Evolutionary conservation across 2,113 vertebrate genomes (phyloP).

Genomic region (Forbesichthys papilliferus): DNA sequence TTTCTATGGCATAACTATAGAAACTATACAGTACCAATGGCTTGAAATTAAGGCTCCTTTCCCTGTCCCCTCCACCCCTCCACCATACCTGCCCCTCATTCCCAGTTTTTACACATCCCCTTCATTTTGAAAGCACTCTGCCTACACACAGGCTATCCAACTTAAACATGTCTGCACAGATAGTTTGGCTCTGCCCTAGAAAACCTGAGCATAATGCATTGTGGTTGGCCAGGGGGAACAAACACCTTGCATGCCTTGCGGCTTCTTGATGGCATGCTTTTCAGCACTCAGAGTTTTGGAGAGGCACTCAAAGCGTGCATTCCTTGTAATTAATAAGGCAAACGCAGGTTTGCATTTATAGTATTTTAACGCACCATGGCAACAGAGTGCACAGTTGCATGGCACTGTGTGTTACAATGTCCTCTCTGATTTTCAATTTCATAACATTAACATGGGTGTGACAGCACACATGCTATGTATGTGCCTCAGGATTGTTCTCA

Average conservation of each 20-base stretch:
- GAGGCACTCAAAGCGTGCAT: constrained; percentile 41
- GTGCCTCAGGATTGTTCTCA: too few species aligned
- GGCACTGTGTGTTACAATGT: constrained; percentile 35
- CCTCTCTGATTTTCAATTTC: constrained; percentile 28
- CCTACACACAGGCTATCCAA: constrained; percentile 41
- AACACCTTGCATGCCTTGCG: constrained; percentile 55
- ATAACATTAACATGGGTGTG: constrained; percentile 12
- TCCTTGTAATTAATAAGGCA: constrained; percentile 61
- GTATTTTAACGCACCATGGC: constrained; percentile 37
- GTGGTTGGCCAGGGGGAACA: constrained; percentile 46
- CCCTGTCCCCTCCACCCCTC: constrained; percentile 23
- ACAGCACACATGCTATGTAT: too few species aligned
- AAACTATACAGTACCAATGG: constrained; percentile 7
- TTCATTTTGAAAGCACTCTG: constrained; percentile 41
- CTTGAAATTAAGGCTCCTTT: constrained; percentile 45
- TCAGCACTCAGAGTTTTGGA: constrained; percentile 51
- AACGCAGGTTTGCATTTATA: constrained; percentile 54
- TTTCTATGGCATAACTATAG: constrained; percentile 30
- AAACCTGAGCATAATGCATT: constrained; percentile 34
- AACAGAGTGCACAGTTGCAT: constrained; percentile 34
- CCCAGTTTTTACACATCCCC: constrained; percentile 55
- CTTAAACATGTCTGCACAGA: constrained; percentile 58
- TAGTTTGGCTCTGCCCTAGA: constrained; percentile 50
- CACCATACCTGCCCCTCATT: constrained; percentile 36
- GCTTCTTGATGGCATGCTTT: constrained; percentile 56